Conservation (phyloP, 2,113 vertebrate species). For the Myotis lucifugus region DNA sequence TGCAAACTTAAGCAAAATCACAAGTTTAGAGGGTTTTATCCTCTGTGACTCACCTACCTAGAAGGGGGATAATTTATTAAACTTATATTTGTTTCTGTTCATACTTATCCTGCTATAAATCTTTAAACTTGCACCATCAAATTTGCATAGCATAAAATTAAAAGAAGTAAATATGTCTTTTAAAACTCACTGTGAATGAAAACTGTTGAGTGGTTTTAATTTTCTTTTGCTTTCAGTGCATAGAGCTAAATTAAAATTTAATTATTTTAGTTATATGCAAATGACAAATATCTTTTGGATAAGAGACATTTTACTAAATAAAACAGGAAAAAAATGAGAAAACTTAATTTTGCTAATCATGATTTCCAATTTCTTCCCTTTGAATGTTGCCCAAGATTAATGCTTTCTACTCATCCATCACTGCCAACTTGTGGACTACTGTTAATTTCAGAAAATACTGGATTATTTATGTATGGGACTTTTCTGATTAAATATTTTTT, state of each 20-base stretch:
- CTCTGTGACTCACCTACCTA: not conserved
- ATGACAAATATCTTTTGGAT: not conserved
- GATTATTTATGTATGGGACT: not conserved
- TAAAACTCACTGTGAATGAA: not conserved
- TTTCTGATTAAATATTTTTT: not conserved
- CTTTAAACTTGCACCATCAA: not conserved
- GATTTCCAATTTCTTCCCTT: not conserved
- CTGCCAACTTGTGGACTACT: conserved; percentile 68
- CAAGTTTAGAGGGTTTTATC: not conserved
- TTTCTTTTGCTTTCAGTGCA: not conserved
- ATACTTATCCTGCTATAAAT: conserved; percentile 43
- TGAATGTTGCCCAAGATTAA: not conserved
- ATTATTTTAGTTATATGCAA: not conserved
- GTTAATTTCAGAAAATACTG: not conserved
- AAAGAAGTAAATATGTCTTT: not conserved
- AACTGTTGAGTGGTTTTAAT: not conserved
- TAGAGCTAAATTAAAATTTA: not conserved
- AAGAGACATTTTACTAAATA: conserved; percentile 22
- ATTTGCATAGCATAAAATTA: conserved; percentile 2
- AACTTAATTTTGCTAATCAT: not conserved
- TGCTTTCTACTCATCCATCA: not conserved
- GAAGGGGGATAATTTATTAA: not conserved
- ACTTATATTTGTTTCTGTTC: conserved; percentile 31
- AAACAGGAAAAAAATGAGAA: not conserved
- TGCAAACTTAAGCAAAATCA: conserved; percentile 5